Evolutionary conservation across 1,140 invertebrate genomes (phyloP).

Genomic region (Eueides isabella): DNA sequence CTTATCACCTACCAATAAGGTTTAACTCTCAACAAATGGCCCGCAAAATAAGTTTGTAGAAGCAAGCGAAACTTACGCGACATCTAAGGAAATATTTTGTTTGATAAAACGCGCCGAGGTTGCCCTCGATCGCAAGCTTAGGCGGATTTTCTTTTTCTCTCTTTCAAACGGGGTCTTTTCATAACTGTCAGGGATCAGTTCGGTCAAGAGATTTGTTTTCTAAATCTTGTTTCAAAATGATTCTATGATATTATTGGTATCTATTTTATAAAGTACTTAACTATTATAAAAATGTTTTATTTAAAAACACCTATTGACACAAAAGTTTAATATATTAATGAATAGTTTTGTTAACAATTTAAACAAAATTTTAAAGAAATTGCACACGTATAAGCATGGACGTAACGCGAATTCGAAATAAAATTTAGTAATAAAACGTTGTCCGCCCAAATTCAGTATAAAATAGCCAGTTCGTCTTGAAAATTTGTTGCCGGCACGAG

Average conservation of each 20-base stretch:
- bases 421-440: constrained; percentile 14
- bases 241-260: constrained; percentile 18
- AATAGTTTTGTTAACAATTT: neutral
- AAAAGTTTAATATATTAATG: neutral
- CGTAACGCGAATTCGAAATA: neutral
- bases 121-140: constrained; percentile 63
- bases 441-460: constrained; percentile 16
- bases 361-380: neutral
- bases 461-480: constrained; percentile 35
- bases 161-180: constrained; percentile 66
- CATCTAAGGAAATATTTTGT: constrained; percentile 72
- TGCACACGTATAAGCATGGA: neutral
- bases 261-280: neutral
- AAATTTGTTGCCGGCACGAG: constrained; percentile 50
- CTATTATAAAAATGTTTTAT: neutral
- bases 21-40: neutral
- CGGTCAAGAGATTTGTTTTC: constrained; percentile 54
- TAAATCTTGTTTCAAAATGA: constrained; percentile 61
- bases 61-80: constrained; percentile 62
- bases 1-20: constrained; percentile 29
- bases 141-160: constrained; percentile 65
- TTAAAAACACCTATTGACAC: neutral
- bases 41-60: constrained; percentile 36
- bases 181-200: constrained; percentile 72
- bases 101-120: constrained; percentile 69